Evolutionary conservation across 2,888 invertebrate genomes (phyloP).

Genomic region (Catocala fraxini): DNA sequence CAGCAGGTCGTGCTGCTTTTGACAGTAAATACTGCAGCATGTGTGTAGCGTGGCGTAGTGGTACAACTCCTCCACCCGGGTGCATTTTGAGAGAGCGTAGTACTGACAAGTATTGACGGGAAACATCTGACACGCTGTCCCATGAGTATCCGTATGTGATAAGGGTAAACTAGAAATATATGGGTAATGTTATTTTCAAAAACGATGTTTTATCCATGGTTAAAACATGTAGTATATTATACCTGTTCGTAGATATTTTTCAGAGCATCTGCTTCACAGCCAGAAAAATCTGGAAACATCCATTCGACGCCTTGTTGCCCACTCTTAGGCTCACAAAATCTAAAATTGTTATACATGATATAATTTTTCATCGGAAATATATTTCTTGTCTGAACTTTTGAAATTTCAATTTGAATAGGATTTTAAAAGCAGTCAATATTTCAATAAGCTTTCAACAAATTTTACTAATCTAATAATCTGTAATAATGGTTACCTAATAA

Average conservation of each 20-base stretch:
- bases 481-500: slow-evolving; percentile 88
- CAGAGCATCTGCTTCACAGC: slow-evolving; percentile 90
- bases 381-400: too few relatives aligned
- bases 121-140: slow-evolving; percentile 86
- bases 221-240: slow-evolving; percentile 28
- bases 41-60: slow-evolving; percentile 86
- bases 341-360: too few relatives aligned
- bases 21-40: slow-evolving; percentile 86
- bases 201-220: too few relatives aligned
- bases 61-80: slow-evolving; percentile 90
- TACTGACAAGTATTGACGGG: slow-evolving; percentile 86
- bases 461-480: too few relatives aligned
- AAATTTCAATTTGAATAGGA: too few relatives aligned
- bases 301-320: slow-evolving; percentile 90
- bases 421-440: too few relatives aligned
- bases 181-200: too few relatives aligned
- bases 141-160: slow-evolving; percentile 89
- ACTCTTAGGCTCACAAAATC: slow-evolving; percentile 82
- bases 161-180: slow-evolving; percentile 67
- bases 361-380: too few relatives aligned
- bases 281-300: slow-evolving; percentile 92
- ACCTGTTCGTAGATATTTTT: slow-evolving; percentile 89
- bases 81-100: slow-evolving; percentile 82
- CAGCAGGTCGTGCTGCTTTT: slow-evolving; percentile 69
- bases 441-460: too few relatives aligned